Evolutionary conservation across 2,113 vertebrate genomes (phyloP), one percentile per base, ranked within the genome.

Genomic region (Corythoichthys intestinalis): DNA sequence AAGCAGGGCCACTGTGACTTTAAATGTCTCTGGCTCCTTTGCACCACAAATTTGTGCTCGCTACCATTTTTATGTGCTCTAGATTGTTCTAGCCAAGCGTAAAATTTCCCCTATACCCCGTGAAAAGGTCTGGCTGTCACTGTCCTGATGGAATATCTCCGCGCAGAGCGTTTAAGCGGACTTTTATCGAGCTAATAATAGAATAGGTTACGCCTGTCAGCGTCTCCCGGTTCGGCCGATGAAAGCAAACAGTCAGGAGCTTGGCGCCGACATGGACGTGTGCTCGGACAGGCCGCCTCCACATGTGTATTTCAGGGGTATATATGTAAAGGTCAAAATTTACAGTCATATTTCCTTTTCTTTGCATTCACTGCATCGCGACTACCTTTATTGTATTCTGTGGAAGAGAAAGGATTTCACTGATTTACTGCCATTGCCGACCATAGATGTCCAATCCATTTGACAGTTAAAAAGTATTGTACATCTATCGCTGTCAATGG

Each of bases 161-260:
- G 91, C 60, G 77, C 87, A 89, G 90, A 78, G 75, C 75, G 76
- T 89, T 90, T 87, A 91, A 87, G 80, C 41, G 9, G 83, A 86
- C 82, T 88, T 90, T 92, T 91, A 92, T 85, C 73, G 80, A 86
- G 89, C 85, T 92, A 91, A 91, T 92, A 91, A 92, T 92, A 91
- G 87, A 91, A 90, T 83, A 86, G 87, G 90, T 90, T 89, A 90
- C 73, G 83, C 87, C 85, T 93, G 90, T 93, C 91, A 91, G 89
- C 89, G 78, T 84, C 82, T 89, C 67, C 38, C 71, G 81, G 83
- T 83, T 88, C 77, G 76, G 66, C 50, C 17, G 84, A 81, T 81
- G 85, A 87, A 86, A 87, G 87, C 72, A 84, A 83, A 80, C 53
- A 70, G 75, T 85, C 74, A 65, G 67, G 78, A 80, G 67, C 79